Percentiles rank a stretch among this genome's conserved stretches.
Conservation (phyloP, 2,888 invertebrate genomes). For the Piscicola geometra region DNA sequence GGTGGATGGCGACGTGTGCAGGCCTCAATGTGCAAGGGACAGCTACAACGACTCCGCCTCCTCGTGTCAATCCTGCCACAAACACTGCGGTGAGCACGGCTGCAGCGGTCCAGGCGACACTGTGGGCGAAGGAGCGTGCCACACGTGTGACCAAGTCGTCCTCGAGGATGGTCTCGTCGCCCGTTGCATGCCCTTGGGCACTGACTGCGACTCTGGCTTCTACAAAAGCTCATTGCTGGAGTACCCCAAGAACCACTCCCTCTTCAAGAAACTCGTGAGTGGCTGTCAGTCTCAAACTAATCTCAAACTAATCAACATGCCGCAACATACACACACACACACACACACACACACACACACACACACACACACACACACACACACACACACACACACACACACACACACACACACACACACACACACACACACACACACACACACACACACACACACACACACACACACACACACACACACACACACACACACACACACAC, state of each 20-base stretch:
- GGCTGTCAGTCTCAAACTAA: too few species aligned
- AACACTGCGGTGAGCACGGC: conserved; percentile 69
- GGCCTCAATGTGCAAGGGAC: conserved; percentile 23
- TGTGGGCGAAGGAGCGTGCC: conserved; percentile 78
- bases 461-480: too few species aligned
- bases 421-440: too few species aligned
- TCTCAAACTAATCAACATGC: too few species aligned
- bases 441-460: too few species aligned
- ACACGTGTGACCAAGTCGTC: conserved; percentile 70
- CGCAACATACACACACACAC: too few species aligned
- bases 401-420: too few species aligned
- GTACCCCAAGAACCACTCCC: conserved; percentile 18
- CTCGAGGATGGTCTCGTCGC: background rate
- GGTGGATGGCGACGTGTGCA: conserved; percentile 31
- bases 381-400: too few species aligned
- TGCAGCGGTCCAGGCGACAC: conserved; percentile 65
- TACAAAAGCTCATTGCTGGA: conserved; percentile 13
- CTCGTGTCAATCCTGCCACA: conserved; percentile 75
- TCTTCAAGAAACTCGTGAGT: conserved; percentile 21
- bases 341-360: too few species aligned
- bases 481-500: too few species aligned
- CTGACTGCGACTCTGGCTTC: conserved; percentile 12
- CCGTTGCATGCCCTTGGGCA: conserved; percentile 10
- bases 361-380: too few species aligned
- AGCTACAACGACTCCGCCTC: conserved; percentile 68